These are phyloP conservation scores for Stictocephala bisonia DNA, from an alignment of 2,888 invertebrate species.

Conservation along the genomic window DNA sequence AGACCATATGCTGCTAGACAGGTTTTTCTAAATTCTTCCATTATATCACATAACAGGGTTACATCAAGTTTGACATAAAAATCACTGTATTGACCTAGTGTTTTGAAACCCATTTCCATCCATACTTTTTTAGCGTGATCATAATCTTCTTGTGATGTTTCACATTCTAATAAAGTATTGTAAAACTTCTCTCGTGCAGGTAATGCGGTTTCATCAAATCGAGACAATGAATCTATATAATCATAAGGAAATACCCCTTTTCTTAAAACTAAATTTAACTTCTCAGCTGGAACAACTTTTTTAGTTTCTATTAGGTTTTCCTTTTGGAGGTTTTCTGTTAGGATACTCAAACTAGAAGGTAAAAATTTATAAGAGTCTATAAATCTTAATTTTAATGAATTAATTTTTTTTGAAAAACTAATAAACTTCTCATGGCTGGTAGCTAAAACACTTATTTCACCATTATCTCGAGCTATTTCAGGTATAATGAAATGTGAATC, in stretches of 20 bases:
- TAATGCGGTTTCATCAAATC: conserved; percentile 50
- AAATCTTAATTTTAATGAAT: conserved; percentile 2
- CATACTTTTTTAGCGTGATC: conserved; percentile 61
- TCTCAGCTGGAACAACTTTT: neutral
- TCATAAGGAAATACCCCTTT: conserved; percentile 54
- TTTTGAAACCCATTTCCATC: conserved; percentile 59
- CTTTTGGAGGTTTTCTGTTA: conserved; percentile 2
- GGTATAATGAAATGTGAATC: no score
- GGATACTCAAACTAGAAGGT: neutral
- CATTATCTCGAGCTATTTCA: no score
- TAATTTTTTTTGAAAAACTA: conserved; percentile 1
- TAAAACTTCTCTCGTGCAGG: conserved; percentile 57
- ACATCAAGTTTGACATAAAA: conserved; percentile 47
- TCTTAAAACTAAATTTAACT: conserved; percentile 14
- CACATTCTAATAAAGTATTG: conserved; percentile 54
- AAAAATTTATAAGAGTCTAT: neutral
- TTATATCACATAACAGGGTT: conserved; percentile 46
- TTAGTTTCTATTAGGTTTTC: neutral
- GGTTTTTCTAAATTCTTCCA: conserved; percentile 47
- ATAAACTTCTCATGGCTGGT: no score
- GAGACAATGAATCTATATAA: conserved; percentile 49
- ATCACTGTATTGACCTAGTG: conserved; percentile 60
- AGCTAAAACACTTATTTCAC: no score
- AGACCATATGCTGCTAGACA: conserved; percentile 38
- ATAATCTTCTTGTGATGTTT: conserved; percentile 59